A percentile compares a stretch with the other conserved stretches of the same genome.
phyloP scores from a whole-genome alignment of 2,797 vertebrate species.

The Chloroceryle amazona region DNA sequence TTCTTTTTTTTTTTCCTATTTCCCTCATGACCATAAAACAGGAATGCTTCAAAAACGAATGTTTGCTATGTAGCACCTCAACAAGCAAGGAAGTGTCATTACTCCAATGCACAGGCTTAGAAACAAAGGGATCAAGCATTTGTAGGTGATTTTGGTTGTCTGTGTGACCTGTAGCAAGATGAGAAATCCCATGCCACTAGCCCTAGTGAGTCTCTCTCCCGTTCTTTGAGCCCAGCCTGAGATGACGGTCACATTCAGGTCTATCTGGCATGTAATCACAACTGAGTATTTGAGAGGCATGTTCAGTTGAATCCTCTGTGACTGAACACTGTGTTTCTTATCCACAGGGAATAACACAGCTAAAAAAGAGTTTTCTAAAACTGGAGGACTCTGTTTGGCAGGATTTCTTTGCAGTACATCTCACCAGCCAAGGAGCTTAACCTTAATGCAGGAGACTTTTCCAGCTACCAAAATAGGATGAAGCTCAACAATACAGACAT shows the following conservation, averaged over 20 bases:
- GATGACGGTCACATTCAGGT: rapidly evolving
- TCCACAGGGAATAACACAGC: not conserved
- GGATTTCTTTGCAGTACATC: not conserved
- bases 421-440: constrained; percentile 45
- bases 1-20: not conserved
- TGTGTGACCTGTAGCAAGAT: not conserved
- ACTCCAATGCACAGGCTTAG: not conserved
- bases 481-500: constrained; percentile 27
- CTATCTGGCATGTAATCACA: not conserved
- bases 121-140: not conserved
- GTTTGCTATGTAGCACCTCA: not conserved
- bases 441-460: constrained; percentile 28
- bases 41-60: not conserved
- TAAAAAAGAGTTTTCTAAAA: constrained; percentile 50
- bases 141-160: not conserved
- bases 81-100: not conserved
- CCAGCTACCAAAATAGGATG: constrained; percentile 49
- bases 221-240: not conserved
- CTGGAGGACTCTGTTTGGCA: not conserved
- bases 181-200: not conserved
- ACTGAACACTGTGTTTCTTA: constrained; percentile 4
- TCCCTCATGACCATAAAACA: not conserved
- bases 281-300: not conserved
- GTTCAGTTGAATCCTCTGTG: not conserved
- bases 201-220: not conserved